Evolutionary conservation across 2,888 invertebrate genomes (phyloP).

Genomic region (Sphaerophoria taeniata): DNA sequence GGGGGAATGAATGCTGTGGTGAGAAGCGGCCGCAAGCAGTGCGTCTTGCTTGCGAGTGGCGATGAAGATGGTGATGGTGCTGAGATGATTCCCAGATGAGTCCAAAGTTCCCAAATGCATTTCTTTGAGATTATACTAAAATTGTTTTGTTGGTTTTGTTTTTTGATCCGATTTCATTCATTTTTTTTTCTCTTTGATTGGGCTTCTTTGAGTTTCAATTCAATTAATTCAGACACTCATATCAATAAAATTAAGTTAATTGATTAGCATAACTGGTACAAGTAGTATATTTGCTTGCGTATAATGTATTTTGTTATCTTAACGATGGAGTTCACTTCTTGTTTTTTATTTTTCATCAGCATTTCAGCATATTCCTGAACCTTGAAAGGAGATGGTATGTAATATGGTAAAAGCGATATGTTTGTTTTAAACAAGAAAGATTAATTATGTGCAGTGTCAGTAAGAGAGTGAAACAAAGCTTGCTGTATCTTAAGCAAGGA

Average conservation of each 20-base stretch:
- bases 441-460: too few species aligned
- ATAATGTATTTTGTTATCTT: constrained; percentile 62
- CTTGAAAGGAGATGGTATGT: too few species aligned
- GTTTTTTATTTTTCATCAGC: not conserved
- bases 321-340: constrained; percentile 55
- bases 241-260: constrained; percentile 74
- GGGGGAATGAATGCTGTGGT: constrained; percentile 31
- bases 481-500: too few species aligned
- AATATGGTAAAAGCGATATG: too few species aligned
- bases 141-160: constrained; percentile 35
- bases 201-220: constrained; percentile 61
- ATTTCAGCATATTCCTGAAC: too few species aligned
- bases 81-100: constrained; percentile 3
- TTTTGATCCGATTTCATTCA: constrained; percentile 23
- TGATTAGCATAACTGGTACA: constrained; percentile 75
- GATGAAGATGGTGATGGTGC: constrained; percentile 17
- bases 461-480: too few species aligned
- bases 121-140: constrained; percentile 54
- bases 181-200: constrained; percentile 28
- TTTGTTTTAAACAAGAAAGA: too few species aligned
- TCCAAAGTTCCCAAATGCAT: constrained; percentile 32
- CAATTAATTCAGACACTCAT: constrained; percentile 74
- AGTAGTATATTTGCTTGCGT: constrained; percentile 69
- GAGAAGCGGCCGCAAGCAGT: constrained; percentile 40
- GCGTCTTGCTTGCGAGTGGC: not conserved